Conservation (phyloP, 2,888 invertebrate genomes). For the Cataglyphis albicans region DNA sequence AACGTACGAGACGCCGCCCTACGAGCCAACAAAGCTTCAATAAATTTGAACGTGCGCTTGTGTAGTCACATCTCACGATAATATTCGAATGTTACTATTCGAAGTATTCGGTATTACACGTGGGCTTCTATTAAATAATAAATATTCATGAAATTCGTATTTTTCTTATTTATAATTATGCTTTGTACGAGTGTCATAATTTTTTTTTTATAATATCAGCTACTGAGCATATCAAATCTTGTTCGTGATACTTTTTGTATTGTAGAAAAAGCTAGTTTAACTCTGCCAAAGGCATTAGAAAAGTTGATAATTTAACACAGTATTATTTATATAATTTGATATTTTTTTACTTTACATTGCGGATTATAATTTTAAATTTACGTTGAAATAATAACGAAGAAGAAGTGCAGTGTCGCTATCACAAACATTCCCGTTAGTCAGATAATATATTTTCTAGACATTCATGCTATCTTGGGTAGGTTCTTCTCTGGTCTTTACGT, state of each 20-base stretch:
- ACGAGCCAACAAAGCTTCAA: slow-evolving; percentile 39
- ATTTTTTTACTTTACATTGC: not conserved
- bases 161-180: slow-evolving; percentile 16
- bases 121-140: not conserved
- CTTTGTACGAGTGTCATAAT: not conserved
- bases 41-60: slow-evolving; percentile 35
- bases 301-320: not conserved
- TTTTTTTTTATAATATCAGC: not conserved
- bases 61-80: slow-evolving; percentile 24
- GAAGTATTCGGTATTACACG: not conserved
- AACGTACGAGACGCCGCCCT: slow-evolving; percentile 13
- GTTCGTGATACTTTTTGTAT: not conserved
- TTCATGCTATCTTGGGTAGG: slow-evolving; percentile 12
- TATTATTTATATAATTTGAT: not conserved
- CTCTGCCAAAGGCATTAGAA: not conserved
- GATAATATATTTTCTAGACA: slow-evolving; percentile 31
- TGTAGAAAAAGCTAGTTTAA: not conserved
- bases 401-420: not conserved
- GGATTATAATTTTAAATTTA: not conserved
- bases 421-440: slow-evolving; percentile 30
- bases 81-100: slow-evolving; percentile 8
- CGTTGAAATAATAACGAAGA: not conserved
- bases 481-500: slow-evolving; percentile 4
- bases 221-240: not conserved
- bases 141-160: not conserved